These are phyloP conservation scores for Nezara viridula DNA, from an alignment of 2,888 invertebrate species.

Conservation along the genomic window DNA sequence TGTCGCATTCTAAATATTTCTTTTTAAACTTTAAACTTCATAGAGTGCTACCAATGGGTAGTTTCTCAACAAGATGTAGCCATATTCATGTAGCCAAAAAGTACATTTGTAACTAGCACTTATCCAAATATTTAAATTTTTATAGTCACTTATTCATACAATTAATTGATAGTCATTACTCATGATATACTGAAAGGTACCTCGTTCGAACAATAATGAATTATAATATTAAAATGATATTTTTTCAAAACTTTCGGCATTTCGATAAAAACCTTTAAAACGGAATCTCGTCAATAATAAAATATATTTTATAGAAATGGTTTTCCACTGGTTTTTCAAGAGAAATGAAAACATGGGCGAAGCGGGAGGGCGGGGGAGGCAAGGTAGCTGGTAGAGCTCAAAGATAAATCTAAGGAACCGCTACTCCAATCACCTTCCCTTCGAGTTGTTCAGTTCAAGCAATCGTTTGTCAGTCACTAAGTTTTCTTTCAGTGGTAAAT, in stretches of 20 bases:
- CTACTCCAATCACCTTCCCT: conserved; percentile 35
- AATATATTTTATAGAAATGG: conserved; percentile 16
- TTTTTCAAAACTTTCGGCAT: not conserved
- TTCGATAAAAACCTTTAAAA: not conserved
- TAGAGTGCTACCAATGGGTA: no score
- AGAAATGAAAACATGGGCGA: conserved; percentile 21
- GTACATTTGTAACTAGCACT: no score
- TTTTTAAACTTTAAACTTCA: no score
- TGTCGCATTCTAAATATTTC: no score
- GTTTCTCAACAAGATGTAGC: no score
- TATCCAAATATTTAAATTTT: no score
- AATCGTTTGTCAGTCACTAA: conserved; percentile 35
- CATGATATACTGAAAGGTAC: no score
- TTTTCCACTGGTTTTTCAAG: not conserved
- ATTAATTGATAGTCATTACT: no score
- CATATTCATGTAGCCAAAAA: no score
- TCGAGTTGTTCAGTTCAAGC: conserved; percentile 21
- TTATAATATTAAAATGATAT: not conserved
- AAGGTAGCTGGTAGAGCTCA: not conserved
- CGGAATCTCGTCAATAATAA: not conserved
- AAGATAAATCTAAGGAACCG: conserved; percentile 23
- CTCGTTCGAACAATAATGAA: no score
- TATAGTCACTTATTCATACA: no score
- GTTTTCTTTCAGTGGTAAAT: conserved; percentile 37
- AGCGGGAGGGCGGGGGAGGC: not conserved